These are phyloP conservation scores for Corydoras maculifer DNA, from an alignment of 2,113 vertebrate species.

Conservation along the genomic window DNA sequence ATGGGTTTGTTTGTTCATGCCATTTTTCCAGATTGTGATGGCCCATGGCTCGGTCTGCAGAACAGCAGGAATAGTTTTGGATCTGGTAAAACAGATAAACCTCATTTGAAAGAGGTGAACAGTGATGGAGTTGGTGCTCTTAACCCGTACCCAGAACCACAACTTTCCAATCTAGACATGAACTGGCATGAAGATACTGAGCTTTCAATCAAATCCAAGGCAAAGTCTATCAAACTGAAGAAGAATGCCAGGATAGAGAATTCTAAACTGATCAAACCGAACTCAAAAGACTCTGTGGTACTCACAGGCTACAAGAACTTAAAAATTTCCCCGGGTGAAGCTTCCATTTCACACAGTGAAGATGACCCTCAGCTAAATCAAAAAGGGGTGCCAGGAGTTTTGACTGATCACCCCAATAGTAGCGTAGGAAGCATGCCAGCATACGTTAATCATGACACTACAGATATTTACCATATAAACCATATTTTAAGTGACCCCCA, in stretches of 20 bases:
- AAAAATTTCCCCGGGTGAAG: conserved; percentile 70
- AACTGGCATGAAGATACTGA: conserved; percentile 75
- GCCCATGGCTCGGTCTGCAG: conserved; percentile 85
- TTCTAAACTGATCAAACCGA: conserved; percentile 83
- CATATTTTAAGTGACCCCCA: background rate
- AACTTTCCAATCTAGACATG: conserved; percentile 59
- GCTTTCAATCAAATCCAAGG: conserved; percentile 82
- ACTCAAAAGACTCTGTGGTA: conserved; percentile 91
- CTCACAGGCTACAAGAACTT: conserved; percentile 94
- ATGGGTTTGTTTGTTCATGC: background rate
- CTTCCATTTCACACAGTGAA: conserved; percentile 62
- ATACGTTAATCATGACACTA: background rate
- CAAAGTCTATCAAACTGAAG: conserved; percentile 88
- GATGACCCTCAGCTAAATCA: background rate
- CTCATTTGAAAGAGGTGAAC: conserved; percentile 71
- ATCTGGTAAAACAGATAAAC: conserved; percentile 76
- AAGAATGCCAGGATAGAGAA: conserved; percentile 90
- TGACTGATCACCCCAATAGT: background rate
- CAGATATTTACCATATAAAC: background rate
- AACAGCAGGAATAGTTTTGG: conserved; percentile 69
- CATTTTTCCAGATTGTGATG: conserved; percentile 58
- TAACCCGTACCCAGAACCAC: conserved; percentile 73
- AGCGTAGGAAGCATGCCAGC: background rate
- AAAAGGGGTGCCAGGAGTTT: background rate
- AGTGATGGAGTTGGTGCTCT: conserved; percentile 62